Percentiles rank a stretch among this genome's conserved stretches.
These are phyloP conservation scores for Sphaeramia orbicularis DNA, from an alignment of 2,797 vertebrate species.

Conservation along the genomic window DNA sequence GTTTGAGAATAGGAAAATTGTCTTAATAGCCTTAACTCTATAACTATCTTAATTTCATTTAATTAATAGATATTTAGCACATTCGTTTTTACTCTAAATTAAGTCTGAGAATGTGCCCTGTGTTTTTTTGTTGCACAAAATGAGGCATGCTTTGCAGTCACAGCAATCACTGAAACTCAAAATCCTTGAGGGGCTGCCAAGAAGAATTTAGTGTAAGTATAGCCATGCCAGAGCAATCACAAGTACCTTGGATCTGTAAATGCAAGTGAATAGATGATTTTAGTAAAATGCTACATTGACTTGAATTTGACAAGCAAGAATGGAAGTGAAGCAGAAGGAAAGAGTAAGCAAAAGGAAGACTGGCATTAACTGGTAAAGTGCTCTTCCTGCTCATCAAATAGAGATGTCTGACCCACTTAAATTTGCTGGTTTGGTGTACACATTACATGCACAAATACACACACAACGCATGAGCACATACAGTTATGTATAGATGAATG, in stretches of 20 bases:
- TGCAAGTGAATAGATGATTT: slow-evolving; percentile 65
- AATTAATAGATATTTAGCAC: slow-evolving; percentile 32
- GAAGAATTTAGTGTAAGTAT: slow-evolving; percentile 62
- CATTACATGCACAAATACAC: slow-evolving; percentile 45
- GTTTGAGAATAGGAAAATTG: slow-evolving; percentile 34
- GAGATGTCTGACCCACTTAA: slow-evolving; percentile 81
- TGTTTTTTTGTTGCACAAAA: slow-evolving; percentile 45
- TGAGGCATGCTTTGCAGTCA: slow-evolving; percentile 59
- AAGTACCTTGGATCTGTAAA: slow-evolving; percentile 64
- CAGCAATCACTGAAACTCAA: slow-evolving; percentile 67
- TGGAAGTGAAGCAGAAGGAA: slow-evolving; percentile 37
- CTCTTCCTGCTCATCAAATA: slow-evolving; percentile 76
- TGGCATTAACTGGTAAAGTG: slow-evolving; percentile 65
- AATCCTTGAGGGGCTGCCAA: slow-evolving; percentile 68
- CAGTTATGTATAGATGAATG: slow-evolving; percentile 32
- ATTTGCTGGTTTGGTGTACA: slow-evolving; percentile 65
- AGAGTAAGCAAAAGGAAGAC: slow-evolving; percentile 57
- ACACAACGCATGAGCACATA: slow-evolving; percentile 32
- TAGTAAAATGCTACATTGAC: slow-evolving; percentile 49
- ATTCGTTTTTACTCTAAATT: slow-evolving; percentile 51
- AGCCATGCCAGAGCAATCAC: slow-evolving; percentile 67
- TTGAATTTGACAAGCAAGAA: slow-evolving; percentile 55
- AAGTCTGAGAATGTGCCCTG: slow-evolving; percentile 44
- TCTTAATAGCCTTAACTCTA: slow-evolving; percentile 26
- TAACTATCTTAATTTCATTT: slow-evolving; percentile 18